These are phyloP conservation scores for Sinohyriopsis cumingii DNA, from an alignment of 2,888 invertebrate genomes.

Conservation along the genomic window DNA sequence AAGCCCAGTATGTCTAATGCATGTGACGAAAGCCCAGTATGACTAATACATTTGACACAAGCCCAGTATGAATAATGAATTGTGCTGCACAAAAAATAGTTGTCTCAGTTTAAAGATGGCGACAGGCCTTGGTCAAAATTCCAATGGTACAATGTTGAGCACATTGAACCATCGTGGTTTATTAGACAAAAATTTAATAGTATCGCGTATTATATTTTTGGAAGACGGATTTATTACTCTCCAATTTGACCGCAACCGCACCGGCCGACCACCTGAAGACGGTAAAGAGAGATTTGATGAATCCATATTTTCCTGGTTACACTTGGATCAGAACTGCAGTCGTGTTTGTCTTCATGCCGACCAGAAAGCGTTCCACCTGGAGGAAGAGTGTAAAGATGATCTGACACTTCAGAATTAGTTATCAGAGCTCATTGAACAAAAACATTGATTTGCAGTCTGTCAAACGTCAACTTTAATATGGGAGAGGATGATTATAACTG, in stretches of 20 bases:
- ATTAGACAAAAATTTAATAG: constrained; percentile 50
- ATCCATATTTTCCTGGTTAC: constrained; percentile 50
- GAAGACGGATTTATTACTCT: constrained; percentile 59
- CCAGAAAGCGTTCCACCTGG: constrained; percentile 56
- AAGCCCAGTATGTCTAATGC: no score
- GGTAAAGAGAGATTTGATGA: constrained; percentile 43
- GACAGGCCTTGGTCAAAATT: constrained; percentile 46
- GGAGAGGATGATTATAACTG: constrained; percentile 41
- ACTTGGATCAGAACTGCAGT: constrained; percentile 54
- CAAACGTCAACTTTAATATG: constrained; percentile 32
- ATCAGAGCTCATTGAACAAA: constrained; percentile 37
- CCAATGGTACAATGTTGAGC: constrained; percentile 56
- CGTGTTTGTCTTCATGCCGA: constrained; percentile 61
- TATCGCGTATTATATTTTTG: constrained; percentile 58
- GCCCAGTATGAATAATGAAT: constrained; percentile 40
- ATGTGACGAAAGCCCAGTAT: no score
- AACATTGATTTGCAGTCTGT: constrained; percentile 23
- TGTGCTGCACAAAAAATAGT: constrained; percentile 37
- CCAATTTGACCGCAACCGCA: constrained; percentile 60
- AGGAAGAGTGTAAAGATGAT: constrained; percentile 49
- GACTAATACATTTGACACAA: constrained; percentile 23
- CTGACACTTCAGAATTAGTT: constrained; percentile 41
- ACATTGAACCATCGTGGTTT: constrained; percentile 57
- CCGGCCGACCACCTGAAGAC: constrained; percentile 62
- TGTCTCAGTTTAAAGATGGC: constrained; percentile 49